Conservation (phyloP, 2,113 vertebrate species). For the Phasianus colchicus region DNA sequence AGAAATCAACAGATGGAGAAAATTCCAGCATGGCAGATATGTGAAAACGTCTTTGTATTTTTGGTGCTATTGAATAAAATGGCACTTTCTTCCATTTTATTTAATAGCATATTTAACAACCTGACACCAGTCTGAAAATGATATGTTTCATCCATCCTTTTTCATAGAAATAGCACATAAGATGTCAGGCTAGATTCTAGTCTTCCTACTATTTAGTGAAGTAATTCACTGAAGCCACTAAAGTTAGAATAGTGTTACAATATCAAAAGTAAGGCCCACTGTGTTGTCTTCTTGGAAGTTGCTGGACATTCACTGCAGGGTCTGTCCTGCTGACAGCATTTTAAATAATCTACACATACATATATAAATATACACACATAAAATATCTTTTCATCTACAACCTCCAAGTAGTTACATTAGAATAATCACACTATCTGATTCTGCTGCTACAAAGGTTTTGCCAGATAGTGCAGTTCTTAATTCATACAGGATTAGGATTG, state of each 20-base stretch:
- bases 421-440: neutral
- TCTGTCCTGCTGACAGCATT: neutral
- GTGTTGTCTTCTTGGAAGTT: neutral
- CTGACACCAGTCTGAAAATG: neutral
- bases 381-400: neutral
- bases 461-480: neutral
- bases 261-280: neutral
- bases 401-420: neutral
- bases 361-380: neutral
- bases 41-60: neutral
- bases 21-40: neutral
- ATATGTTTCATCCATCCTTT: neutral
- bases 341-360: neutral
- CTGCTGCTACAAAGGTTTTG: neutral
- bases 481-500: neutral
- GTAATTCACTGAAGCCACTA: neutral
- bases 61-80: neutral
- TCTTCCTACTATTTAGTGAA: neutral
- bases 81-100: neutral
- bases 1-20: neutral
- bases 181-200: neutral
- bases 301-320: neutral
- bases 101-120: neutral
- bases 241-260: neutral
- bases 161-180: neutral